A percentile compares a stretch with the other conserved stretches of the same genome.
Evolutionary conservation across 2,797 vertebrate species (phyloP).

Genomic region (Hipposideros larvatus): DNA sequence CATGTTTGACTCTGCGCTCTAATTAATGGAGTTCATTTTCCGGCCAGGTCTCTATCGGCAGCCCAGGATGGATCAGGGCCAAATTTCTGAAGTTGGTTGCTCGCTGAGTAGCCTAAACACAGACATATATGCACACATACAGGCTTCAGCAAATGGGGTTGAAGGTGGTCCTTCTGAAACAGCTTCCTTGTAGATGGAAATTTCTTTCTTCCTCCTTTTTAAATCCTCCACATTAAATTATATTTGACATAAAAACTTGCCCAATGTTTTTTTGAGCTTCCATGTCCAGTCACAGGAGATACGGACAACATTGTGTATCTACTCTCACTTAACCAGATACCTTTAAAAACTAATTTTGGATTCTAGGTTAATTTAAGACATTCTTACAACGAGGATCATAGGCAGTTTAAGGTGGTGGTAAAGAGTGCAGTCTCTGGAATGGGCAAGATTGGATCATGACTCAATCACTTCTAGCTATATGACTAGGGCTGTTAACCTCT

Average conservation of each 20-base stretch:
- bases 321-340: neutral
- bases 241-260: neutral
- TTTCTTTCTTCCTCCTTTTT: neutral
- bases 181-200: neutral
- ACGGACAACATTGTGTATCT: neutral
- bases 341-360: neutral
- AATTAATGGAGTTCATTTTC: constrained; percentile 74
- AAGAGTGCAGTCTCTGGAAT: neutral
- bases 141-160: neutral
- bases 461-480: neutral
- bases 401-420: neutral
- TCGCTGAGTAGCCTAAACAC: neutral
- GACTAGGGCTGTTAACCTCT: neutral
- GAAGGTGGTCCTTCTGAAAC: neutral
- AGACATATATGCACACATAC: neutral
- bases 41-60: constrained; percentile 58
- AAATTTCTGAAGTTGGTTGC: constrained; percentile 57
- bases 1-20: constrained; percentile 59
- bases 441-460: neutral
- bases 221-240: neutral
- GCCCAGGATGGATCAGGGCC: constrained; percentile 21
- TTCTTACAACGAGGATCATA: neutral
- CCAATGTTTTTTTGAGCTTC: neutral
- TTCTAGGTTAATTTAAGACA: neutral
- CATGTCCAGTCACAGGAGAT: neutral